Conservation (phyloP, 2,113 vertebrate species). For the Glaucidium brasilianum region DNA sequence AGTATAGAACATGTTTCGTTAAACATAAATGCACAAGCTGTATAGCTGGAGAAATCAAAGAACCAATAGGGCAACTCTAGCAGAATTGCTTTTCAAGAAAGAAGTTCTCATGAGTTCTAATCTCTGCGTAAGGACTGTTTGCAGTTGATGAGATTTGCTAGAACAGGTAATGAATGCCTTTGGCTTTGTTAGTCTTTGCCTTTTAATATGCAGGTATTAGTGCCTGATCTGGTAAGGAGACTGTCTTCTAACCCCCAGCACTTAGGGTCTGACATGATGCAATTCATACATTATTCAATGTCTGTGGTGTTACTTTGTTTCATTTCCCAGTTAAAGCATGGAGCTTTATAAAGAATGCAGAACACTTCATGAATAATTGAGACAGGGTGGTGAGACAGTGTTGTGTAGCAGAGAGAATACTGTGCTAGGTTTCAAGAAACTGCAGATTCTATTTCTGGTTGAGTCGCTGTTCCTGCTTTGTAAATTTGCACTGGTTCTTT, state of each 20-base stretch:
- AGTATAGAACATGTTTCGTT: rapidly evolving
- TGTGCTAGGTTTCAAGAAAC: not conserved
- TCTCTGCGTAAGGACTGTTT: not conserved
- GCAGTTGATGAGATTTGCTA: not conserved
- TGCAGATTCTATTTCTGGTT: constrained; percentile 11
- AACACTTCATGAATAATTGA: constrained; percentile 21
- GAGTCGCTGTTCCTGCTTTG: not conserved
- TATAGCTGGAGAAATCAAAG: not conserved
- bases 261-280: not conserved
- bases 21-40: rapidly evolving
- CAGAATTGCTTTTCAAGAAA: not conserved
- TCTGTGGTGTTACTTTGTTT: not conserved
- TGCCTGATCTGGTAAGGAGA: not conserved
- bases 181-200: not conserved
- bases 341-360: constrained; percentile 43
- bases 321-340: not conserved
- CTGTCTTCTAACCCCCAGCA: not conserved
- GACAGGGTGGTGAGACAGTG: not conserved
- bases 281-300: not conserved
- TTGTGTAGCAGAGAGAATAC: not conserved
- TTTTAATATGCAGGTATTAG: not conserved
- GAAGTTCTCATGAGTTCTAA: not conserved
- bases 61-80: not conserved
- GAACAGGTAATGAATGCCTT: not conserved
- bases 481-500: not conserved